Conservation (phyloP, 2,888 invertebrate species). For the Drosophila paracracens region DNA sequence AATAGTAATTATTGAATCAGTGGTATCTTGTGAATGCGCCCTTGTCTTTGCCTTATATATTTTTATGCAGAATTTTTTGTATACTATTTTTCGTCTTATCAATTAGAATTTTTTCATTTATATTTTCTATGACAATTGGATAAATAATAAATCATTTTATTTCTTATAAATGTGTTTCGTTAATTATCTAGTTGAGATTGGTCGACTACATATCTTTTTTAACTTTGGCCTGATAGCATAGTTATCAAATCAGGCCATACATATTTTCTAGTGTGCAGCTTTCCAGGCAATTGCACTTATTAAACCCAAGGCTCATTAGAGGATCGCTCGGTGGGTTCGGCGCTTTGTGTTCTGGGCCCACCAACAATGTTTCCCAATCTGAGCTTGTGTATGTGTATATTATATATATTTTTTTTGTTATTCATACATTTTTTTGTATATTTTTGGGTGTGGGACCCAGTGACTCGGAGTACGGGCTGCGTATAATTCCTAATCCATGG, state of each 20-base stretch:
- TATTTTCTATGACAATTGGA: not conserved
- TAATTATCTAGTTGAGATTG: not conserved
- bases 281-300: constrained; percentile 70
- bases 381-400: not conserved
- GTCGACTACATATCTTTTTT: no score
- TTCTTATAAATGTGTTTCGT: not conserved
- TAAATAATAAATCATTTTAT: not conserved
- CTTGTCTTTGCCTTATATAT: not conserved
- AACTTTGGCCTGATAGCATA: no score
- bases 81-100: not conserved
- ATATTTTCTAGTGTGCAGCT: not conserved
- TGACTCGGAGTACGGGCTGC: constrained; percentile 9
- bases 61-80: not conserved
- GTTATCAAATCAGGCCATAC: no score
- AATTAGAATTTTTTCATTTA: not conserved
- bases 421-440: not conserved
- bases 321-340: constrained; percentile 9
- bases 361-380: constrained; percentile 45
- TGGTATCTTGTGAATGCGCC: not conserved
- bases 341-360: constrained; percentile 32
- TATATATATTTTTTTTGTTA: not conserved
- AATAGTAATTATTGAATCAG: constrained; percentile 8
- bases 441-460: constrained; percentile 39
- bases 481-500: constrained; percentile 80
- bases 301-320: constrained; percentile 65